Percentiles rank a stretch among this genome's conserved stretches.
Evolutionary conservation across 2,113 vertebrate species (phyloP).

Genomic region (Typhlomys cinereus): DNA sequence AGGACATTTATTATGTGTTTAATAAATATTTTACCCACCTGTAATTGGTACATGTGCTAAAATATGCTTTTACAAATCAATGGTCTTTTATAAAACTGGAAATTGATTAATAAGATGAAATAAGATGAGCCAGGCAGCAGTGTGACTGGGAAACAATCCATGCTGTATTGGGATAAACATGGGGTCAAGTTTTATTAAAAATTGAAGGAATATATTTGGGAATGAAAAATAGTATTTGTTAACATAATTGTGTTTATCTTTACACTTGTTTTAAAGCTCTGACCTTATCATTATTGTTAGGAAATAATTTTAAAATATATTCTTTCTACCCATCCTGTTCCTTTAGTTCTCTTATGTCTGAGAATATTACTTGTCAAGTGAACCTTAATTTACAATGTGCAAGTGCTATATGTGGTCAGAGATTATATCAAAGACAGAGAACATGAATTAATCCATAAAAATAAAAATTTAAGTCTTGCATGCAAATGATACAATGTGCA

Average conservation of each 20-base stretch:
- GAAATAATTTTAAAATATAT: background rate
- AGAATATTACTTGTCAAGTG: background rate
- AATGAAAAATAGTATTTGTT: background rate
- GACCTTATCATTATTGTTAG: background rate
- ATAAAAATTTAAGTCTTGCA: background rate
- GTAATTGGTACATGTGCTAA: background rate
- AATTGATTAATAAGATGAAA: background rate
- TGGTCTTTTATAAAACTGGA: background rate
- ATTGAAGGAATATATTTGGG: background rate
- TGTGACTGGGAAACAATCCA: background rate
- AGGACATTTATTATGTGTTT: background rate
- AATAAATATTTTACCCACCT: background rate
- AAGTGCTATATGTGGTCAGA: background rate
- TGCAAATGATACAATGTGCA: background rate
- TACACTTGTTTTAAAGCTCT: background rate
- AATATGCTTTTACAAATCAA: background rate
- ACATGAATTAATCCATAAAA: background rate
- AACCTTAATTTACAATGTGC: background rate
- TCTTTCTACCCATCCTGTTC: background rate
- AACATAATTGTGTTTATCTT: background rate
- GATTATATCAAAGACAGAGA: background rate
- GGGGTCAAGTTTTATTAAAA: background rate
- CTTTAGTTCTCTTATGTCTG: background rate
- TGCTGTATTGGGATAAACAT: background rate
- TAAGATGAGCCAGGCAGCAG: fast-evolving